phyloP scores from a whole-genome alignment of 2,888 invertebrate genomes.

The Portevinia maculata region DNA sequence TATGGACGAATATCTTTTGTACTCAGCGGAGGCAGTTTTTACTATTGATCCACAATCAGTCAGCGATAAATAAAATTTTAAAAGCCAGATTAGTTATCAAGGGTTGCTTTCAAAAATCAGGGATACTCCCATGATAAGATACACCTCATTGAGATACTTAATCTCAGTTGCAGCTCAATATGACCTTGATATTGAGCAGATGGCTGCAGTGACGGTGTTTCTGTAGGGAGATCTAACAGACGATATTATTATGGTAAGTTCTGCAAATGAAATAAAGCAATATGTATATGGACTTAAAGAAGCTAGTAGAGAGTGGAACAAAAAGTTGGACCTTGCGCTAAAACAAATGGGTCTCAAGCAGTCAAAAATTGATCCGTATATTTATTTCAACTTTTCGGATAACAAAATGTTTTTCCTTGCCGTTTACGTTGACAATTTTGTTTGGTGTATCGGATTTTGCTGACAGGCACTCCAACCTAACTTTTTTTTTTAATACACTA shows the following conservation, averaged over 20 bases:
- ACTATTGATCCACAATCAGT: not conserved
- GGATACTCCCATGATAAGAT: not conserved
- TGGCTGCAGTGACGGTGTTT: not conserved
- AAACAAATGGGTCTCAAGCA: constrained; percentile 3
- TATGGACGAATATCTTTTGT: constrained; percentile 23
- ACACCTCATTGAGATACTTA: not conserved
- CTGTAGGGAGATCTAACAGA: not conserved
- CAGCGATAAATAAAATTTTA: not conserved
- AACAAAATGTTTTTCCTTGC: not conserved
- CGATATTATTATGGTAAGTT: not conserved
- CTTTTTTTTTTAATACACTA: too few relatives aligned
- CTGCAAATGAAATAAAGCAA: constrained; percentile 54
- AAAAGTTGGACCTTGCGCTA: constrained; percentile 34
- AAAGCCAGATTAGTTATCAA: not conserved
- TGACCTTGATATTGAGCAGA: not conserved
- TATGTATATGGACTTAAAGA: not conserved
- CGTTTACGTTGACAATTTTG: not conserved
- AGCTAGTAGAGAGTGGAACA: not conserved
- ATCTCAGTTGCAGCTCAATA: not conserved
- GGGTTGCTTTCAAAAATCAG: not conserved
- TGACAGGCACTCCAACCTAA: too few relatives aligned
- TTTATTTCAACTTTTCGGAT: not conserved
- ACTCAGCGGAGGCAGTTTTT: constrained; percentile 11
- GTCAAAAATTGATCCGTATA: not conserved
- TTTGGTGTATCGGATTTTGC: too few relatives aligned